Base-by-base conservation (phyloP, 2,797 vertebrate species). In the Syngnathus rostellatus region DNA sequence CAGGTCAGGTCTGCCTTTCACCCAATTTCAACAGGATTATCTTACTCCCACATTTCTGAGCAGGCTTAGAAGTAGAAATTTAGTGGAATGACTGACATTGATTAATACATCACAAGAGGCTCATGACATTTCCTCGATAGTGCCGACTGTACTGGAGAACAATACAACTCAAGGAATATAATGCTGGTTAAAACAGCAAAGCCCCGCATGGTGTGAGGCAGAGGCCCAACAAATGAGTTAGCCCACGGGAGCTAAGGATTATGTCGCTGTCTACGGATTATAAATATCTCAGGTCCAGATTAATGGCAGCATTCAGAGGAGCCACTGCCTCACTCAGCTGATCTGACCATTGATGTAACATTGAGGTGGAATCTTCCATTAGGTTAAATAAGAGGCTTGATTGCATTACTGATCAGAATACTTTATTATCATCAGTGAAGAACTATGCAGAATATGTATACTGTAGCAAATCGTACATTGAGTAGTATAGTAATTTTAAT, bases 201-300 rank as follows among this genome's bases (percentile, higher is more conserved):
- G 8, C 39, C 59, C 21, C 53, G 41, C 61, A 39, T 41, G 59
- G 53, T 41, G 37, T 9, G 21, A 48, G 45, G 62, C 25, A 2
- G 72, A 66, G 69, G 53, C 61, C 2, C 7, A 80, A 64, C 80
- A 79, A 69, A 81, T 81, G 79, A 79, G 23, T 69, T 19, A 66
- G 55, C 37, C 43, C 46, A 37, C 16, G 7, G 41, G 67, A 21
- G 59, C n/a, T 6, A 40, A 21, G 59, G 66, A 65, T 57, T 41
- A 63, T 46, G 51, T 63, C 77, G 69, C 31, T 63, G 70, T 69
- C 45, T 60, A 37, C 45, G 50, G 64, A 74, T 79, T 74, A 72
- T 69, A 78, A 77, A 79, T 81, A 81, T 69, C 73, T 76, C 21
- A 12, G 46, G 64, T 72, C 74, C 46, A 63, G 45, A 77, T 74